Base-by-base conservation (phyloP, 2,797 vertebrate species). In the Crax fasciolata region DNA sequence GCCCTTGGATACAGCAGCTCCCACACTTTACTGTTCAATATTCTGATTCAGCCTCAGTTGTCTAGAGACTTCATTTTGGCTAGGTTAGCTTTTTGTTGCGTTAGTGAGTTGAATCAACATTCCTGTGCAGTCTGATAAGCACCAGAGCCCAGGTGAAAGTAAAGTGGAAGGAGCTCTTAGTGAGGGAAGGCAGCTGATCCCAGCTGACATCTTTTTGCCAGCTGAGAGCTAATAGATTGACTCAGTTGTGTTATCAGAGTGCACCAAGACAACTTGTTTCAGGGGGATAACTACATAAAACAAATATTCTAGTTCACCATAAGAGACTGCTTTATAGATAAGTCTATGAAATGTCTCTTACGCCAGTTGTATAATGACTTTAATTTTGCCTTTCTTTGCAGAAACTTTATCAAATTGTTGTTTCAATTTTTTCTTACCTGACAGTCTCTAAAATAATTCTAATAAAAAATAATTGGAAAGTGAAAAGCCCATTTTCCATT, bases 321-420 rank as follows among this genome's bases (percentile, higher is more conserved):
- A 71, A 48, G 46, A 78, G 59, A 35, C 57, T 81, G 46, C 54
- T 76, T 89, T 82, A 17, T 16, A 77, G 92, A 92, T 94, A 84
- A 81, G 35, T 11, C 27, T 73, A 11, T 89, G 44, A 87, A 77
- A 39, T 39, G 28, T 77, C 39, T 80, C 35, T 55, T 79, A 18
- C 30, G 68, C 32, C 24, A 72, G 4, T 23, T 68, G 18, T 16
- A 6, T n/a, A 55, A 32, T 71, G 28, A 80, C n/a, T 68, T 72
- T n/a, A 58, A 41, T 48, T 21, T 68, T 61, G 9, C 11, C 14
- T 21, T 70, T 25, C 17, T 86, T 23, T 39, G 16, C 28, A 61
- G 41, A 68, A 28, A 12, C 1, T 67, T 82, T 85, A 65, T 30
- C 17, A 84, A 59, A 27, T 43, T 78, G 25, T 1, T 1, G 9